phyloP scores from a whole-genome alignment of 2,797 vertebrate genomes.

The Phrynocephalus forsythii region DNA sequence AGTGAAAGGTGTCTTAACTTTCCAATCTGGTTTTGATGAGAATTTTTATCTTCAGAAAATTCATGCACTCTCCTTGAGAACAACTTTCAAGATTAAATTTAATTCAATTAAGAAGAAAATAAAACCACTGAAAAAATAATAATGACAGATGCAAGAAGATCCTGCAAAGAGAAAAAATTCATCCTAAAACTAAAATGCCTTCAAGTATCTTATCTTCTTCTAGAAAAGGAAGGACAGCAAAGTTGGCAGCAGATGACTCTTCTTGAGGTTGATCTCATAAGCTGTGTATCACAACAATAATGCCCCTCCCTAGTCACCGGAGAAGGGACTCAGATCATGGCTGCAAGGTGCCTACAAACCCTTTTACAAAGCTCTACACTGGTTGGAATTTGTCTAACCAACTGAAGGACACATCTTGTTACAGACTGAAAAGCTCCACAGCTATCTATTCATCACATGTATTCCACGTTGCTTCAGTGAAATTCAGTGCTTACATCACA shows the following conservation, averaged over 20 bases:
- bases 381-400: neutral
- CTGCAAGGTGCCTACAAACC: neutral
- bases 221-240: neutral
- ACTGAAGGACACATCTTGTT: neutral
- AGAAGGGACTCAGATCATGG: too few relatives aligned
- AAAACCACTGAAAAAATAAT: neutral
- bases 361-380: neutral
- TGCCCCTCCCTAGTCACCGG: neutral
- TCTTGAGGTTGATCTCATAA: neutral
- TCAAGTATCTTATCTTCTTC: neutral
- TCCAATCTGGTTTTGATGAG: neutral
- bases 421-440: neutral
- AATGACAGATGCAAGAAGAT: neutral
- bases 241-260: neutral
- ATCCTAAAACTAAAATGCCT: neutral
- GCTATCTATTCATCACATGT: neutral
- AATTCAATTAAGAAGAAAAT: neutral
- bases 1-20: neutral
- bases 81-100: too few relatives aligned
- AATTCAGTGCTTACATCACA: neutral
- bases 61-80: neutral
- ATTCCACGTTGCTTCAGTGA: neutral
- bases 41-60: neutral
- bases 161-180: neutral
- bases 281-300: neutral